phyloP scores from a whole-genome alignment of 2,113 vertebrate genomes.

The Progne subis region DNA sequence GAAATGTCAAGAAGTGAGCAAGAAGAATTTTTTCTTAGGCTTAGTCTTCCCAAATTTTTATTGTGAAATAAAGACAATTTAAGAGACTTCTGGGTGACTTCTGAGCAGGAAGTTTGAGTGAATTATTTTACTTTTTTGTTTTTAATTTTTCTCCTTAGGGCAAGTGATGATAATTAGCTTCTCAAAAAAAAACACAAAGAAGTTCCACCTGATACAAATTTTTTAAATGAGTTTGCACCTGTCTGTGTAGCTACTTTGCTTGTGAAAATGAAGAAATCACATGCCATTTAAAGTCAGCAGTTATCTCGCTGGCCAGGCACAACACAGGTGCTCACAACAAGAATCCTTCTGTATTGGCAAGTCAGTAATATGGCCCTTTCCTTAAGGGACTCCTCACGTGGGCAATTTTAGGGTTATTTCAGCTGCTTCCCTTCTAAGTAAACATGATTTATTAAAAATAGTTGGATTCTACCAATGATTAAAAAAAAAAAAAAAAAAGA shows the following conservation, averaged over 20 bases:
- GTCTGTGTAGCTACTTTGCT: background rate
- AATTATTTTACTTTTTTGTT: background rate
- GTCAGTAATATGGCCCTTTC: background rate
- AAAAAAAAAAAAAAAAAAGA: background rate
- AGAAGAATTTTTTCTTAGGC: background rate
- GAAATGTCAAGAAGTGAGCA: slow-evolving; percentile 5
- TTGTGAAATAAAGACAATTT: background rate
- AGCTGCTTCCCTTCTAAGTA: background rate
- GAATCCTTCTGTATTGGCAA: background rate
- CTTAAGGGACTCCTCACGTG: background rate
- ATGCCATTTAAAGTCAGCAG: background rate
- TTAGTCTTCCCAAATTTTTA: background rate
- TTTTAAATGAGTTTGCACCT: background rate
- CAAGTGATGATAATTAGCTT: background rate
- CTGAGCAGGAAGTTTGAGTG: background rate
- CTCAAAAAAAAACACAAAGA: background rate
- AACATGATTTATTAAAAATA: background rate
- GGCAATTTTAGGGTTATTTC: background rate
- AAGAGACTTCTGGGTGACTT: background rate
- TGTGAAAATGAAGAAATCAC: background rate
- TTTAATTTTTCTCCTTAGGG: background rate
- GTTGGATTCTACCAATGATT: background rate
- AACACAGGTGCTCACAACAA: background rate
- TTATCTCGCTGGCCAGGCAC: background rate
- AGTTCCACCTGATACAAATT: background rate